Evolutionary conservation across 2,113 vertebrate species (phyloP).

Genomic region (Aptenodytes forsteri): DNA sequence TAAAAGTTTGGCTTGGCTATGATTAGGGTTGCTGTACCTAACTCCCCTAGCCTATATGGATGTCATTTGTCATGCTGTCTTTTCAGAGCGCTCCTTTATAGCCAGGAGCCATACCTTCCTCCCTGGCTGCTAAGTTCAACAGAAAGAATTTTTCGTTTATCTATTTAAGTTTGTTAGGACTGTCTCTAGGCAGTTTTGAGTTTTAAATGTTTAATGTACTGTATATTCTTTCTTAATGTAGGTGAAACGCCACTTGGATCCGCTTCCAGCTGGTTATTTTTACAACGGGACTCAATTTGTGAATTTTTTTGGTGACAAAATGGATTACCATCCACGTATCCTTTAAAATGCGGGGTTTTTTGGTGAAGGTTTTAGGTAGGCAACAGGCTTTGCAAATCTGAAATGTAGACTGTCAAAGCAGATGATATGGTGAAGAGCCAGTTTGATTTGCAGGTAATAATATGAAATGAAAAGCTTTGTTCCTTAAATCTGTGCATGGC

Average conservation of each 20-base stretch:
- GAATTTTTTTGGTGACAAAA: constrained; percentile 93
- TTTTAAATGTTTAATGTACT: neutral
- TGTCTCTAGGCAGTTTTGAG: neutral
- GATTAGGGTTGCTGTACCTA: neutral
- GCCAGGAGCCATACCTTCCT: neutral
- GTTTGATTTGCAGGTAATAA: neutral
- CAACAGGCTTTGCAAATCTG: neutral
- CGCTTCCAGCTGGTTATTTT: constrained; percentile 90
- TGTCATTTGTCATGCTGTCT: neutral
- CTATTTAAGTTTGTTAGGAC: neutral
- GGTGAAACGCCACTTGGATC: constrained; percentile 88
- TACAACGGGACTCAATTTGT: constrained; percentile 93
- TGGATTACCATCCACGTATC: constrained; percentile 92
- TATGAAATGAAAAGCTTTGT: neutral
- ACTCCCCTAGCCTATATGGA: neutral
- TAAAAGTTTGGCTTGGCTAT: neutral
- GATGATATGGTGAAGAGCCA: neutral
- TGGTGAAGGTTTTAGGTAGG: constrained; percentile 53
- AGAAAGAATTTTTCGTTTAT: neutral
- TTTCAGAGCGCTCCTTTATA: neutral
- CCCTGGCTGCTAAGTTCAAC: neutral
- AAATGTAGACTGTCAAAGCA: neutral
- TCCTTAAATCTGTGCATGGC: neutral
- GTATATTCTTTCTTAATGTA: neutral
- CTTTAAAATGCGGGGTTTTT: constrained; percentile 39